Percentiles rank a stretch among this genome's conserved stretches.
phyloP scores from a whole-genome alignment of 2,113 vertebrate species.

The Ceratotherium simum region DNA sequence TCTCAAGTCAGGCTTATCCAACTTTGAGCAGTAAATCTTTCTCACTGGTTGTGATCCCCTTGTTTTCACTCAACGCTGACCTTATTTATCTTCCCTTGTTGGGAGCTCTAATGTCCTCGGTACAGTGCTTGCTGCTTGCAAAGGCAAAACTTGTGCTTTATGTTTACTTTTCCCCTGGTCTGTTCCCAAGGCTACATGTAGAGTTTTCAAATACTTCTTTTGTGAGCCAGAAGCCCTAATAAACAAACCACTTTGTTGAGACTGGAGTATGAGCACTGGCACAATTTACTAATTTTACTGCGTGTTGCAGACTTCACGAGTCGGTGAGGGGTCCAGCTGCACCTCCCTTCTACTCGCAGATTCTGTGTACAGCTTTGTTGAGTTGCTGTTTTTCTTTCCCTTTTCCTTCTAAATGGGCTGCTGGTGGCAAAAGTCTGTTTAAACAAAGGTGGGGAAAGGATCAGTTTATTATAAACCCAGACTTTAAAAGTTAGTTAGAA shows the following conservation, averaged over 20 bases:
- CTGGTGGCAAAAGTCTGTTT: slow-evolving; percentile 46
- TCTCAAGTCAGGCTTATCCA: not conserved
- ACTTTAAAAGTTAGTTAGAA: not conserved
- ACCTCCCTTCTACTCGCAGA: not conserved
- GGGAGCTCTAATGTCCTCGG: rapidly evolving
- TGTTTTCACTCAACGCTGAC: not conserved
- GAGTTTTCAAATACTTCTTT: slow-evolving; percentile 71
- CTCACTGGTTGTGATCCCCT: not conserved
- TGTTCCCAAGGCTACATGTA: slow-evolving; percentile 47
- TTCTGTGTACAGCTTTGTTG: slow-evolving; percentile 56
- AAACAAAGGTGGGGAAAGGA: slow-evolving; percentile 46
- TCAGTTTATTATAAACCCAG: not conserved
- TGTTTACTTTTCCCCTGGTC: slow-evolving; percentile 58
- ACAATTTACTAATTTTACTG: not conserved
- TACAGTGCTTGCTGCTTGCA: not conserved
- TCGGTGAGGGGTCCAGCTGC: not conserved
- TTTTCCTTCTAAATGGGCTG: slow-evolving; percentile 19
- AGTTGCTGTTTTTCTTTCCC: slow-evolving; percentile 64
- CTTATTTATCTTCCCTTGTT: not conserved
- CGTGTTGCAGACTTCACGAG: not conserved
- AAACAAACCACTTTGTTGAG: slow-evolving; percentile 77
- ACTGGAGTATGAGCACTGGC: slow-evolving; percentile 58
- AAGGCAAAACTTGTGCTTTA: not conserved
- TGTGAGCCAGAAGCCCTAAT: slow-evolving; percentile 66
- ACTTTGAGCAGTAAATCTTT: not conserved